Base-by-base conservation (phyloP, 2,888 invertebrate genomes). In the Oligia latruncula region DNA sequence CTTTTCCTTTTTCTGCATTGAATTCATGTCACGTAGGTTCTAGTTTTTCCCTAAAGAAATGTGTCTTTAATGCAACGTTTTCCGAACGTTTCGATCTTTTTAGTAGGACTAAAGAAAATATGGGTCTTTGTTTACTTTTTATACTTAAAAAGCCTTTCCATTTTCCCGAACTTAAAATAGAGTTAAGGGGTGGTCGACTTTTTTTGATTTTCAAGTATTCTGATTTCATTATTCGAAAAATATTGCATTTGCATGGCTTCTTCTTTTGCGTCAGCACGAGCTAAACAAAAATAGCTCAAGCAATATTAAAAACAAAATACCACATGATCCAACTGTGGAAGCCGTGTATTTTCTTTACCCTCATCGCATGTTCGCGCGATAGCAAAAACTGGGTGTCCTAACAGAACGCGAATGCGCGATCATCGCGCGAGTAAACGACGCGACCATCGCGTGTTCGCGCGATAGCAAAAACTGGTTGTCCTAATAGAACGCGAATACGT, bases 11-110 rank as follows among this genome's bases (percentile, higher is more conserved):
- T 64, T 49, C 35, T 81, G 43, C 60, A 77, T 62, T 71, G 40
- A 43, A 84, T 77, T 58, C 71, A 62, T 73, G 77, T 75, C 76
- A 77, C 83, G 72, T 76, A 79, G 23, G 17, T 71, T 71, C 35
- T n/a, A 74, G 58, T 74, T 83, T 75, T 71, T 64, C 23, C 64
- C 68, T 43, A 9, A 83, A 84, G 70, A 73, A 76, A 71, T 68
- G 80, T 74, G 46, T 67, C n/a, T 74, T 65, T 55, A 60, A 70
- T 70, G 35, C n/a, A 55, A 71, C 40, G 15, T 65, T 78, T 60
- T 70, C 60, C 17, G 49, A 60, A 52, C 29, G 8, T 40, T 64
- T 70, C 20, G 8, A 70, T 66, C 9, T 49, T 66, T 80, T 74
- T 66, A 29, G 0, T 35, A 3, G 15, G 43, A 74, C 52, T 66